These are phyloP conservation scores for Tichodroma muraria DNA, from an alignment of 2,113 vertebrate genomes.

Conservation along the genomic window DNA sequence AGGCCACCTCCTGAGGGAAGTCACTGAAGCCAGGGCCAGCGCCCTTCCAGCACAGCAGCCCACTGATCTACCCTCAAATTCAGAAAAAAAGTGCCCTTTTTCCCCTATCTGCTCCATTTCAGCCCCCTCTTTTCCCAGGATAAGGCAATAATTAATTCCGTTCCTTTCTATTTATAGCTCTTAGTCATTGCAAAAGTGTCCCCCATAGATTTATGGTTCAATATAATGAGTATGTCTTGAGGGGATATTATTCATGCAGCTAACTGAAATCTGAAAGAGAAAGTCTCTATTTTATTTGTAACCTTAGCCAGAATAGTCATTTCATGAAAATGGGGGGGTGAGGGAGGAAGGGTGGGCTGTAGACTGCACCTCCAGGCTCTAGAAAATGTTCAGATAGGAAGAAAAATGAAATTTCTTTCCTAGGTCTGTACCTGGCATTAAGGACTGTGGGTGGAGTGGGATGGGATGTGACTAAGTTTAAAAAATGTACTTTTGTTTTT, in stretches of 20 bases:
- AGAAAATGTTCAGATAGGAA: slow-evolving; percentile 29
- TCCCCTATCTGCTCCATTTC: neutral
- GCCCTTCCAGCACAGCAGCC: neutral
- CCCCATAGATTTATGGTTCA: neutral
- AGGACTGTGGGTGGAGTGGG: neutral
- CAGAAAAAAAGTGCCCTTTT: neutral
- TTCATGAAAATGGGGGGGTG: neutral
- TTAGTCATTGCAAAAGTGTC: slow-evolving; percentile 14
- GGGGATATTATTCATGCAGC: slow-evolving; percentile 29
- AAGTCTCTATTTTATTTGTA: slow-evolving; percentile 7
- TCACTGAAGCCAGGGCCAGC: neutral
- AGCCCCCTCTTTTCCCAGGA: slow-evolving; percentile 54
- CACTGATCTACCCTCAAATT: neutral
- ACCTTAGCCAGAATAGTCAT: neutral
- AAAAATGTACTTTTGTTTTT: slow-evolving; percentile 1
- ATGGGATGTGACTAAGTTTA: slow-evolving; percentile 25
- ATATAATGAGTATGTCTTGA: neutral
- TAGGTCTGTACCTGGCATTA: neutral
- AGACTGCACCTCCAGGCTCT: neutral
- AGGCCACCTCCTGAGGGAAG: neutral
- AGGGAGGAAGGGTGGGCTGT: neutral
- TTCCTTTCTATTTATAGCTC: slow-evolving; percentile 53
- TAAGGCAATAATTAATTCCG: neutral
- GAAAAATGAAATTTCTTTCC: slow-evolving; percentile 3
- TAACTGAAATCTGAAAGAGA: neutral